Percentiles rank a stretch among this genome's conserved stretches.
Evolutionary conservation across 1,140 invertebrate species (phyloP).

Genomic region (Magallana gigas): DNA sequence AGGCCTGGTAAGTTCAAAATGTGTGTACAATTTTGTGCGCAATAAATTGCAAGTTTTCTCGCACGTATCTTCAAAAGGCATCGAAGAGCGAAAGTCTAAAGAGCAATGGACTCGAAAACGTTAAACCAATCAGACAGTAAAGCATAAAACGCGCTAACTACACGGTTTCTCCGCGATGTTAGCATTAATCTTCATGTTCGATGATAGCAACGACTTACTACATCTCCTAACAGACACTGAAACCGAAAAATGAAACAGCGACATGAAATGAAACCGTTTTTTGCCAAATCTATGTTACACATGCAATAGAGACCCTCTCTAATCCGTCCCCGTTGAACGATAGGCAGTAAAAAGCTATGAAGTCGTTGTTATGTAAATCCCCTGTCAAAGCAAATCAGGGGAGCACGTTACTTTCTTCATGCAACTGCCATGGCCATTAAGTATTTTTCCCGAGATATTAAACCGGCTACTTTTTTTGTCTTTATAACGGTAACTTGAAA

Average conservation of each 20-base stretch:
- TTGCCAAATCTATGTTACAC: neutral
- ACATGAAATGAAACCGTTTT: neutral
- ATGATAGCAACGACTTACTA: neutral
- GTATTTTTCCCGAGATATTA: neutral
- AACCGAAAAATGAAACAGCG: neutral
- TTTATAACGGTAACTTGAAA: neutral
- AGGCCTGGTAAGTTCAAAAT: too few relatives aligned
- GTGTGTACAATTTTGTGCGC: too few relatives aligned
- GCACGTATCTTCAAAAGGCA: too few relatives aligned
- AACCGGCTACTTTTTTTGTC: neutral
- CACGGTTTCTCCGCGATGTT: too few relatives aligned
- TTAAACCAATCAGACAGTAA: too few relatives aligned
- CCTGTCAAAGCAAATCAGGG: neutral
- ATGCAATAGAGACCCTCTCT: neutral
- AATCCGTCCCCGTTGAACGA: neutral
- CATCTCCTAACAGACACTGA: neutral
- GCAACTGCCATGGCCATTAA: slow-evolving; percentile 10
- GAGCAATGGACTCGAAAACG: too few relatives aligned
- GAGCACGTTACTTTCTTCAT: neutral
- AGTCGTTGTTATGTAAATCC: slow-evolving; percentile 14
- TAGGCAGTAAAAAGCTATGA: neutral
- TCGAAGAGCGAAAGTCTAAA: too few relatives aligned
- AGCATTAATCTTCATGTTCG: neutral
- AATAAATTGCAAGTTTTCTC: too few relatives aligned
- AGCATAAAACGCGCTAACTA: too few relatives aligned